Conservation (phyloP, 2,113 vertebrate genomes). For the Thermophis baileyi region DNA sequence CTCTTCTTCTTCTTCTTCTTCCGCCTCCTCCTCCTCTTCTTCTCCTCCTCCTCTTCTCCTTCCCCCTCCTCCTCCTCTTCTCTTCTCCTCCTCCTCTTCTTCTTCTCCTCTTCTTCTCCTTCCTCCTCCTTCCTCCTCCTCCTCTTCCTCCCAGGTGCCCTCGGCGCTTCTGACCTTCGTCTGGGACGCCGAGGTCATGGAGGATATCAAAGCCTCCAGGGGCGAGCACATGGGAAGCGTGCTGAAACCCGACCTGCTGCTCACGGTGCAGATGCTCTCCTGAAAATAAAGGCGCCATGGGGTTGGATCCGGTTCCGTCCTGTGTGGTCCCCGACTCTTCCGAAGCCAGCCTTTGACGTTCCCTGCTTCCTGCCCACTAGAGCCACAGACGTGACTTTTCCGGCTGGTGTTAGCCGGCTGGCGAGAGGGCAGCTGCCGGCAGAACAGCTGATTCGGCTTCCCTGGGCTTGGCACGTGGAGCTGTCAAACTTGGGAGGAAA, state of each 20-base stretch:
- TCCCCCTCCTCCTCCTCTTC: too few relatives aligned
- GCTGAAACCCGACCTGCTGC: constrained; percentile 77
- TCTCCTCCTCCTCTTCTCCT: too few relatives aligned
- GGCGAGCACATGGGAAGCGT: constrained; percentile 57
- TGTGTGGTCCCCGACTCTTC: background rate
- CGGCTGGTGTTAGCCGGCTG: fast-evolving
- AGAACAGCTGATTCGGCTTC: background rate
- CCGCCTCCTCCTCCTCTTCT: too few relatives aligned
- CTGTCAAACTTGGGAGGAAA: too few relatives aligned
- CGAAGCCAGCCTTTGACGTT: background rate
- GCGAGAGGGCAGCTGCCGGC: background rate
- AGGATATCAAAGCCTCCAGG: constrained; percentile 77
- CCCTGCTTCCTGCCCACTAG: background rate
- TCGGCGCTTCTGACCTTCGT: constrained; percentile 84
- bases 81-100: too few relatives aligned
- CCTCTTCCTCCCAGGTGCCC: constrained; percentile 75
- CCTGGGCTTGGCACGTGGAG: too few relatives aligned
- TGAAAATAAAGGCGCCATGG: constrained; percentile 69
- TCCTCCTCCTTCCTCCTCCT: background rate
- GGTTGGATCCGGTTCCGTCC: background rate
- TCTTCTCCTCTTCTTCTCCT: too few relatives aligned
- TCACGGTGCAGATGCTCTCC: constrained; percentile 70
- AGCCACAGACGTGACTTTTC: background rate
- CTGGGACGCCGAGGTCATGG: constrained; percentile 83
- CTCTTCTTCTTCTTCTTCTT: too few relatives aligned